phyloP scores from a whole-genome alignment of 2,888 invertebrate genomes.

The Trachelus tabidus region DNA sequence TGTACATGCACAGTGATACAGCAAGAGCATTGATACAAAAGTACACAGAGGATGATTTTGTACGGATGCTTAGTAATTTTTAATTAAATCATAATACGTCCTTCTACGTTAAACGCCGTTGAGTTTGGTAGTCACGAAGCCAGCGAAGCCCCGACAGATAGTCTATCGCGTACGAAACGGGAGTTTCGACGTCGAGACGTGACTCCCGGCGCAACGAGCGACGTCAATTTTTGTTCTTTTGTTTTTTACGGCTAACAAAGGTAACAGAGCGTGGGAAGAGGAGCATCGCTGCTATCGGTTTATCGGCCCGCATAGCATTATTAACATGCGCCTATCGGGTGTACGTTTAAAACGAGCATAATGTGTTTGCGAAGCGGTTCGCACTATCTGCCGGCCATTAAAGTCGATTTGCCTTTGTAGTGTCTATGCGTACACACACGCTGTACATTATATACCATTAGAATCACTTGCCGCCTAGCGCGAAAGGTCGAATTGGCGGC shows the following conservation, averaged over 20 bases:
- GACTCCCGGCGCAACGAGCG: conserved; percentile 10
- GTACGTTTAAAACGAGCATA: conserved; percentile 31
- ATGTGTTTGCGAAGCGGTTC: conserved; percentile 37
- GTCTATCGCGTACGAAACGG: conserved; percentile 23
- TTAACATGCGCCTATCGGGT: conserved; percentile 41
- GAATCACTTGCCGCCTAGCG: not conserved
- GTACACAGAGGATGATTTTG: not conserved
- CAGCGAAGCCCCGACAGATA: conserved; percentile 25
- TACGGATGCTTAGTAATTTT: not conserved
- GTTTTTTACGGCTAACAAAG: not conserved
- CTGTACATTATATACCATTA: not conserved
- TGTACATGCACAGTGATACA: not conserved
- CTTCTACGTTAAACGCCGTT: not conserved
- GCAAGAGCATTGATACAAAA: not conserved
- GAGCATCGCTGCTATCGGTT: conserved; percentile 43
- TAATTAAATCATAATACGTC: not conserved
- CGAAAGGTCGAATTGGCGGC: not conserved
- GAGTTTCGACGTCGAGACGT: conserved; percentile 26
- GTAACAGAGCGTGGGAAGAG: conserved; percentile 48
- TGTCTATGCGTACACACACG: not conserved
- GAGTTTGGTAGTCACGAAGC: conserved; percentile 9
- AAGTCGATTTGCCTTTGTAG: conserved; percentile 24
- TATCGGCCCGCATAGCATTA: conserved; percentile 50
- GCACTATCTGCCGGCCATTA: conserved; percentile 32
- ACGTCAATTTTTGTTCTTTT: not conserved